Conservation (phyloP, 2,888 invertebrate species). For the Pollenia angustigena region DNA sequence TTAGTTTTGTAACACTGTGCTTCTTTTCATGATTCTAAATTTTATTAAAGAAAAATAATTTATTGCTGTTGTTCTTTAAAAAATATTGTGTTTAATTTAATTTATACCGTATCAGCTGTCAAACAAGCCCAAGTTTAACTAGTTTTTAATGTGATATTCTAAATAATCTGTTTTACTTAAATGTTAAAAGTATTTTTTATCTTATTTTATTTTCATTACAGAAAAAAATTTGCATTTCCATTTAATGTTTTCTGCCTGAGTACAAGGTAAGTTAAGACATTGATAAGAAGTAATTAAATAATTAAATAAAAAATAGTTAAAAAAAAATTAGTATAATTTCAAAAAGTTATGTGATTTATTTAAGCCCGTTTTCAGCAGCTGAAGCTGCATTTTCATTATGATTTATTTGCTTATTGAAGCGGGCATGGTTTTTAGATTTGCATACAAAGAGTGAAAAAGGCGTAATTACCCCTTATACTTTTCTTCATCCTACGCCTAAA, state of each 20-base stretch:
- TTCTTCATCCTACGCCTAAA: no score
- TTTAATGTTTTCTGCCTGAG: not conserved
- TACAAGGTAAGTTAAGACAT: not conserved
- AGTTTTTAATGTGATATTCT: slow-evolving; percentile 25
- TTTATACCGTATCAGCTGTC: not conserved
- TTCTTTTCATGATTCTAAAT: not conserved
- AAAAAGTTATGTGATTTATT: no score
- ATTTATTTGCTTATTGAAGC: no score
- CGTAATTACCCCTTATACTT: no score
- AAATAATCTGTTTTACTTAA: not conserved
- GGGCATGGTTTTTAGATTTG: no score
- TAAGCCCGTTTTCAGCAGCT: no score
- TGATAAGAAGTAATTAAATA: no score
- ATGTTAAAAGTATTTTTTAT: slow-evolving; percentile 15
- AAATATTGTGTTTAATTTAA: not conserved
- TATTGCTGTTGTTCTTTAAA: not conserved
- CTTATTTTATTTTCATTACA: slow-evolving; percentile 1
- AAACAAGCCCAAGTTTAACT: slow-evolving; percentile 19
- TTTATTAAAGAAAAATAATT: slow-evolving; percentile 2
- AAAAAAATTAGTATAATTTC: no score
- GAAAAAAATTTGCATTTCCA: not conserved
- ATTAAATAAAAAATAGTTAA: no score
- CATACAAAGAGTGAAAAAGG: no score
- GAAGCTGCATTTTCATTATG: no score
- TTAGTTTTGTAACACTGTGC: not conserved